Evolutionary conservation across 2,888 invertebrate species (phyloP).

Genomic region (Lysandra coridon): DNA sequence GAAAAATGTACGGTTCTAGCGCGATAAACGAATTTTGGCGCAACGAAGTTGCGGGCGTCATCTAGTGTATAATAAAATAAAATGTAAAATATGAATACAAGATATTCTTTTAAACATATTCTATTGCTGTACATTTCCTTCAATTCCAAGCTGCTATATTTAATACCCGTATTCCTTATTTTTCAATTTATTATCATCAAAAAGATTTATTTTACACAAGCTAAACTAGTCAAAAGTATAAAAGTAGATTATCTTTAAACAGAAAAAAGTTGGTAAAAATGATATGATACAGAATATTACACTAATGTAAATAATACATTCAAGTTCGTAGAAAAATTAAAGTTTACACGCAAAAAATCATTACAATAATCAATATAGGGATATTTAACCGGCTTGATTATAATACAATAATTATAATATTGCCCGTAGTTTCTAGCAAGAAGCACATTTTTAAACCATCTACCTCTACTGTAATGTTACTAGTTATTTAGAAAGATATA

Average conservation of each 20-base stretch:
- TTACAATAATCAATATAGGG: neutral
- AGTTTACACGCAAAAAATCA: neutral
- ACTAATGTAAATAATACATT: neutral
- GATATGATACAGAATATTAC: neutral
- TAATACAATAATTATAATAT: neutral
- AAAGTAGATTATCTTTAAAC: neutral
- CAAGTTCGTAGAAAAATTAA: neutral
- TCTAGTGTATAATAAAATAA: too few species aligned
- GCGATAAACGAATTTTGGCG: too few species aligned
- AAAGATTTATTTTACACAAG: neutral
- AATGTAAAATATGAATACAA: too few species aligned
- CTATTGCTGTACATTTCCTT: neutral
- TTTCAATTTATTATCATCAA: neutral
- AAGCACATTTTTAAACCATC: neutral
- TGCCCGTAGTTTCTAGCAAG: neutral
- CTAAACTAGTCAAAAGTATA: neutral
- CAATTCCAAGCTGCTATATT: neutral
- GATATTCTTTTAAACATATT: neutral
- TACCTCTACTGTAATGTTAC: slow-evolving; percentile 12
- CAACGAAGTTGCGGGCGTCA: too few species aligned
- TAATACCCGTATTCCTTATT: neutral
- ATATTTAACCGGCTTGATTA: neutral
- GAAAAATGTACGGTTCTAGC: too few species aligned
- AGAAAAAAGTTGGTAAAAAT: neutral
- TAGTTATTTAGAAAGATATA: slow-evolving; percentile 41